These are phyloP conservation scores for Chelonia mydas DNA, from an alignment of 2,797 vertebrate genomes.

Conservation along the genomic window DNA sequence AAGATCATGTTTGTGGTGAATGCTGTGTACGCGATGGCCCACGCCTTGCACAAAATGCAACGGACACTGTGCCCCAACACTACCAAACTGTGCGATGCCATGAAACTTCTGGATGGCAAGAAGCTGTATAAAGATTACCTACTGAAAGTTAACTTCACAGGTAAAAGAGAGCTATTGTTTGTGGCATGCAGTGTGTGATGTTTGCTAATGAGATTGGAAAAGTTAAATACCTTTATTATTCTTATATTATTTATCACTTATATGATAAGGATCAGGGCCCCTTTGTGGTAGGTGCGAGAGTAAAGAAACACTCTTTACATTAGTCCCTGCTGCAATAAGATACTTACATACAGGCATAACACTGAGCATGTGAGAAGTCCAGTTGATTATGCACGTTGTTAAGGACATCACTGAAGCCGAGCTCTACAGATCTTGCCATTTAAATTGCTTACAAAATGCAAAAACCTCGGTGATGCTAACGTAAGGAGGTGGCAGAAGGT, in stretches of 20 bases:
- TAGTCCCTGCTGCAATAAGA: not conserved
- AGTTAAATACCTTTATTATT: not conserved
- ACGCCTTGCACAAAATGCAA: conserved; percentile 96
- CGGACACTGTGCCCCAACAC: conserved; percentile 93
- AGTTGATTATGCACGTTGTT: not conserved
- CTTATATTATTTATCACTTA: not conserved
- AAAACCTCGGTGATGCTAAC: not conserved
- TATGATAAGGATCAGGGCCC: not conserved
- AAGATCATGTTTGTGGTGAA: conserved; percentile 99
- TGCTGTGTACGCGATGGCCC: conserved; percentile 97
- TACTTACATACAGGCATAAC: not conserved
- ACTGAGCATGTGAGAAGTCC: not conserved
- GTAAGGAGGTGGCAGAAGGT: not conserved
- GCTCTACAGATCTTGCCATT: not conserved
- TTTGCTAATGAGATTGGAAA: not conserved
- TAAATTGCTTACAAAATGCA: not conserved
- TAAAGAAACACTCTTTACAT: not conserved
- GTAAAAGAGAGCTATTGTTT: conserved; percentile 80
- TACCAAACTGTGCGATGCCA: conserved; percentile 93
- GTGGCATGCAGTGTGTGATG: not conserved
- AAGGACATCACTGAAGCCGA: not conserved
- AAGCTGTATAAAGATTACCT: conserved; percentile 95
- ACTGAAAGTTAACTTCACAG: conserved; percentile 96
- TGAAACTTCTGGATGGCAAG: conserved; percentile 94
- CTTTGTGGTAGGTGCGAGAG: not conserved